Evolutionary conservation across 2,797 vertebrate genomes (phyloP).

Genomic region (Oceanodroma leucorhoa): DNA sequence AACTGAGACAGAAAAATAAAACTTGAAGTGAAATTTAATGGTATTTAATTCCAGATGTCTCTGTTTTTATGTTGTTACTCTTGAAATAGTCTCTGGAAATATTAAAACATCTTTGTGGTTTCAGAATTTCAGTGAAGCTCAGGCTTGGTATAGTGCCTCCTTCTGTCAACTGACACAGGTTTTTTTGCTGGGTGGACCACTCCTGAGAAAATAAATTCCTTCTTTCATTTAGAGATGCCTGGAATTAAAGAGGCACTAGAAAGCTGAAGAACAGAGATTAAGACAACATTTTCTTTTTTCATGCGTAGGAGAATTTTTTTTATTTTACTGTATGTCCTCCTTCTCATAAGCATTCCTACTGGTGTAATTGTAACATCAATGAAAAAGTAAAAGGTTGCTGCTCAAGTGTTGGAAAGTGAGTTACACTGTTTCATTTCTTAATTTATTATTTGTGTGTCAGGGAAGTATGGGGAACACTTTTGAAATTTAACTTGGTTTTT

Average conservation of each 20-base stretch:
- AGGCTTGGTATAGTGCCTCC: conserved; percentile 1
- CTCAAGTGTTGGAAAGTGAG: not conserved
- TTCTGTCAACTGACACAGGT: not conserved
- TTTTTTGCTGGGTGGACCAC: conserved; percentile 12
- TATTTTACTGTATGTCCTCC: not conserved
- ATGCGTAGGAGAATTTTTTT: not conserved
- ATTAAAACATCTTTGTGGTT: conserved; percentile 37
- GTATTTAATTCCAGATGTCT: conserved; percentile 56
- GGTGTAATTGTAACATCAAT: not conserved
- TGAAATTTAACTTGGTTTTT: not conserved
- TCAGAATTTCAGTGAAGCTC: conserved; percentile 13
- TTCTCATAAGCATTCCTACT: conserved; percentile 1
- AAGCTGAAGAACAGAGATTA: not conserved
- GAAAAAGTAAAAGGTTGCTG: not conserved
- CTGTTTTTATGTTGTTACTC: conserved; percentile 49
- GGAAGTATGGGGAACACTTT: not conserved
- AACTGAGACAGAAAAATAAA: conserved; percentile 48
- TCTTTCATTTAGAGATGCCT: conserved; percentile 38
- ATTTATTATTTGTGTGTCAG: not conserved
- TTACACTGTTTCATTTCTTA: not conserved
- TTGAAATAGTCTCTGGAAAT: conserved; percentile 64
- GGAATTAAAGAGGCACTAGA: conserved; percentile 16
- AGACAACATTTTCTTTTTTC: not conserved
- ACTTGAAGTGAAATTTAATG: conserved; percentile 23
- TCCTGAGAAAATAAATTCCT: conserved; percentile 50